Base-by-base conservation (phyloP, 2,888 invertebrate species). In the Emmelina monodactyla region DNA sequence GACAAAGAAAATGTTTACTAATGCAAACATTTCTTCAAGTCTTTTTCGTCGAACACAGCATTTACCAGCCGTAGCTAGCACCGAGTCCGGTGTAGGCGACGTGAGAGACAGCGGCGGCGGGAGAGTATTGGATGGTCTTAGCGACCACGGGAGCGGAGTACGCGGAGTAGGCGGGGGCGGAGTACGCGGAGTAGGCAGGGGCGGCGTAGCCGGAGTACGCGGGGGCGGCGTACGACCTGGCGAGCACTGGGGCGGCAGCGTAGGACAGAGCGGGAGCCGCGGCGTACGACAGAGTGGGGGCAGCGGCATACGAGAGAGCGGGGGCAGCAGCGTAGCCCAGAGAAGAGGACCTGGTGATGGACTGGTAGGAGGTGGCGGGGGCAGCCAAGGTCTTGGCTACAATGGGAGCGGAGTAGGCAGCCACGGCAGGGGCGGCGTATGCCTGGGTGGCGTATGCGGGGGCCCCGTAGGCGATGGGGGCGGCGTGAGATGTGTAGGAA, bases 11-110 rank as follows among this genome's bases (percentile, higher is more conserved):
- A n/a, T n/a, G n/a, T n/a, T n/a, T n/a, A n/a, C n/a, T n/a, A n/a
- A n/a, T n/a, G n/a, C n/a, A n/a, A n/a, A n/a, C n/a, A n/a, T n/a
- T n/a, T n/a, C n/a, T n/a, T n/a, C n/a, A n/a, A n/a, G n/a, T n/a
- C n/a, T n/a, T n/a, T n/a, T n/a, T n/a, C n/a, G n/a, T n/a, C n/a
- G n/a, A n/a, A n/a, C n/a, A n/a, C n/a, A n/a, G n/a, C n/a, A n/a
- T 34, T 16, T 29, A 29, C 75, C 75, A 75, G 34, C 71, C 75
- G 49, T 75, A 75, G 55, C 57, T 64, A 41, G 63, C 62, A 37
- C 71, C 87, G 32, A 84, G 75, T 37, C 86, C 85, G 40, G 83
- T 67, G 75, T 87, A 88, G 43, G 82, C 69, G 47, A 85, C 83
- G 58, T 87, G 86, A 32, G 88, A 78, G 14, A 82, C 83, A 40